Percentiles rank a stretch among this genome's conserved stretches.
Evolutionary conservation across 2,888 invertebrate species (phyloP).

Genomic region (Acanthoscelides obtectus): DNA sequence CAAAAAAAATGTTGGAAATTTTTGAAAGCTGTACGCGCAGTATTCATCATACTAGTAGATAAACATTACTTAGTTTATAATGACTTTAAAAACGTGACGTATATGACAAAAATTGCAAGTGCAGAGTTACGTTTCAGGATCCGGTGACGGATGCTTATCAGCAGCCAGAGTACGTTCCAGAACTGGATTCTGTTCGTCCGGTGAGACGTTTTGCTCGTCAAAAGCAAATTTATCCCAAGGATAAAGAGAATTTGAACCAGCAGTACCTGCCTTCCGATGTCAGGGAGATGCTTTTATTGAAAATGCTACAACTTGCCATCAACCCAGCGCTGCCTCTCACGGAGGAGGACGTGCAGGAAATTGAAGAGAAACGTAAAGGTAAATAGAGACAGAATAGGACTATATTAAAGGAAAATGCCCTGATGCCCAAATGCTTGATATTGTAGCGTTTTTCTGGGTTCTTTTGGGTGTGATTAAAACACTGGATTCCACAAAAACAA

Average conservation of each 20-base stretch:
- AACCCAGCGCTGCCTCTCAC: constrained; percentile 54
- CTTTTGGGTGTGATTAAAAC: too few relatives aligned
- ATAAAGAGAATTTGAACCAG: constrained; percentile 34
- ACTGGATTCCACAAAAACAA: too few relatives aligned
- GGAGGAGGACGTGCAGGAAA: constrained; percentile 32
- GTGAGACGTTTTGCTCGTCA: constrained; percentile 39
- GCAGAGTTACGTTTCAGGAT: neutral
- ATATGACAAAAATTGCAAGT: too few relatives aligned
- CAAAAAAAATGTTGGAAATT: too few relatives aligned
- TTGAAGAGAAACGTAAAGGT: constrained; percentile 23
- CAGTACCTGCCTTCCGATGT: constrained; percentile 64
- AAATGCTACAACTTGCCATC: constrained; percentile 70
- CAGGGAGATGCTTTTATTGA: constrained; percentile 63
- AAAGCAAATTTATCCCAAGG: constrained; percentile 21
- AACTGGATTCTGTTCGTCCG: constrained; percentile 33
- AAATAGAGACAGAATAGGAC: neutral
- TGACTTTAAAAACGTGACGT: too few relatives aligned
- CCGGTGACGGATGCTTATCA: neutral
- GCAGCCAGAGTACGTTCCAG: constrained; percentile 26
- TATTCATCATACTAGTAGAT: too few relatives aligned
- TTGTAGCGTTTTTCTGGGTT: too few relatives aligned
- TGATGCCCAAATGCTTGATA: too few relatives aligned
- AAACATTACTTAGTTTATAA: too few relatives aligned
- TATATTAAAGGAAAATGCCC: too few relatives aligned
- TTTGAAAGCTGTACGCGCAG: too few relatives aligned